Conservation (phyloP, 2,888 invertebrate genomes). For the Archips crataeganus region DNA sequence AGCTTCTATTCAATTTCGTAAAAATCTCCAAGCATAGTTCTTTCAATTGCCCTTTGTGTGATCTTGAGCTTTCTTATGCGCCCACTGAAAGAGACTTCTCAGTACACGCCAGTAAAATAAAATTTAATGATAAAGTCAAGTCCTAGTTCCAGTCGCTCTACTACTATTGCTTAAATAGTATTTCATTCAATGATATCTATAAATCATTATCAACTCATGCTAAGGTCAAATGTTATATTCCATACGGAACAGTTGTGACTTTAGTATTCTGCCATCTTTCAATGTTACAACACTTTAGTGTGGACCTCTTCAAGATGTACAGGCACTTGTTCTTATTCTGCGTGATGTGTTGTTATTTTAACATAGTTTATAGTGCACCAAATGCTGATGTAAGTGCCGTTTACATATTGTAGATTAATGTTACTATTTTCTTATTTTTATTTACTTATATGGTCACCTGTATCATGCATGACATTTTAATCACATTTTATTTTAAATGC, state of each 20-base stretch:
- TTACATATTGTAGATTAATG: background rate
- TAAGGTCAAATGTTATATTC: conserved; percentile 25
- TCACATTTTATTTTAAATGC: no score
- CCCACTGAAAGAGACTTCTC: no score
- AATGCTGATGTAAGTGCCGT: background rate
- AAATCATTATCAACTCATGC: conserved; percentile 26
- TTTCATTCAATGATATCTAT: conserved; percentile 23
- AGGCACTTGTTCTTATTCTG: conserved; percentile 6
- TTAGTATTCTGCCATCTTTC: conserved; percentile 20
- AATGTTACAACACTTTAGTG: background rate
- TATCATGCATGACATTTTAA: no score
- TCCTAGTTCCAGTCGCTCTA: background rate
- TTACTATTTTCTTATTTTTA: no score
- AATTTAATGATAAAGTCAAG: background rate
- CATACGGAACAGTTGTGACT: conserved; percentile 15
- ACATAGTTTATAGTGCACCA: background rate
- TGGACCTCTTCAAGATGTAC: conserved; percentile 16
- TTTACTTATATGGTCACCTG: background rate
- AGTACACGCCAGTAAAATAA: no score
- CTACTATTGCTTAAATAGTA: background rate
- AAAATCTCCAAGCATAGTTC: no score
- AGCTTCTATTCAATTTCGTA: no score
- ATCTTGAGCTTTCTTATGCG: no score
- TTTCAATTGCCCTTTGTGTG: no score
- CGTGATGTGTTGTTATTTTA: conserved; percentile 10